phyloP scores from a whole-genome alignment of 2,888 invertebrate species.

The Caenorhabditis zanzibari region DNA sequence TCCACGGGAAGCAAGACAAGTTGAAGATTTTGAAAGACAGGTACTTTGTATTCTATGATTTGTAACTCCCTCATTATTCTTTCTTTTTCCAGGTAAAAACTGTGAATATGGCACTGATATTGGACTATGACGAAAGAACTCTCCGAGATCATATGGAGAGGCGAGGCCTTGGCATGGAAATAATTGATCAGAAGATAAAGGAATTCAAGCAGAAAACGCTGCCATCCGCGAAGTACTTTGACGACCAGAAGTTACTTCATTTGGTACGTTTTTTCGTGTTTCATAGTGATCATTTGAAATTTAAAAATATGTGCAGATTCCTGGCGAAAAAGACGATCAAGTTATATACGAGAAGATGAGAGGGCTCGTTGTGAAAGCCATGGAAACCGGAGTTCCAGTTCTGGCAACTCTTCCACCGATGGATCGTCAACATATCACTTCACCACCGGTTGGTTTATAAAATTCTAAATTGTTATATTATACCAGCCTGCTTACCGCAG shows the following conservation, averaged over 20 bases:
- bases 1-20: constrained; percentile 82
- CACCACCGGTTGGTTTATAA: constrained; percentile 16
- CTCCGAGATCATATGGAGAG: constrained; percentile 82
- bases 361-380: constrained; percentile 76
- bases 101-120: constrained; percentile 83
- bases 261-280: constrained; percentile 70
- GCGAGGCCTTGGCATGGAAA: constrained; percentile 77
- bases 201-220: constrained; percentile 83
- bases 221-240: constrained; percentile 83
- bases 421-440: constrained; percentile 23
- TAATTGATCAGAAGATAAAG: constrained; percentile 74
- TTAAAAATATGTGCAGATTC: constrained; percentile 80
- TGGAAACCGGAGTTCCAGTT: constrained; percentile 75
- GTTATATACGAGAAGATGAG: constrained; percentile 81
- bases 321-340: constrained; percentile 83
- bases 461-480: too few species aligned
- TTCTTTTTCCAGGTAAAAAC: constrained; percentile 65
- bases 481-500: too few species aligned
- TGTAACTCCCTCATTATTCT: too few species aligned
- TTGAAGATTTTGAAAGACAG: constrained; percentile 83
- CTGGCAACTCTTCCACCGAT: constrained; percentile 28
- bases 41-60: constrained; percentile 56
- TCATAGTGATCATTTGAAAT: background rate
- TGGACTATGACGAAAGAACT: constrained; percentile 83
- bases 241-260: constrained; percentile 83